These are phyloP conservation scores for Incurvaria masculella DNA, from an alignment of 2,888 invertebrate species.

Conservation along the genomic window DNA sequence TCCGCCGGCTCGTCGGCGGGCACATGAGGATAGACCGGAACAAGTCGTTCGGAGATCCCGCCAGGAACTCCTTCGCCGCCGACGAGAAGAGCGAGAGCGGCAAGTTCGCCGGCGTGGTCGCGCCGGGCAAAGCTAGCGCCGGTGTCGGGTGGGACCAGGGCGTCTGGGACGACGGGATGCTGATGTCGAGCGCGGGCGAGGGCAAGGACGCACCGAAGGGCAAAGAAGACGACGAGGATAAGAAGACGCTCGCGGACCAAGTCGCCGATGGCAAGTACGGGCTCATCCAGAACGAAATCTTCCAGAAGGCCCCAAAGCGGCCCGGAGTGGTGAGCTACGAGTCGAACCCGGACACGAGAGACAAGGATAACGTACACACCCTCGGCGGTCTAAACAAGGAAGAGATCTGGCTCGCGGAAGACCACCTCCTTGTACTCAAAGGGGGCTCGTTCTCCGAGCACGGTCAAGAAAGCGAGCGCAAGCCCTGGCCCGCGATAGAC, in stretches of 20 bases:
- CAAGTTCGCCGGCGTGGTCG: conserved; percentile 37
- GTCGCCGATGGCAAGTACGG: conserved; percentile 90
- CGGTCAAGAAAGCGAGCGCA: conserved; percentile 40
- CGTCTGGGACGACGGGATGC: conserved; percentile 64
- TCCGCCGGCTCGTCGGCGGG: conserved; percentile 67
- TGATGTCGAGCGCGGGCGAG: conserved; percentile 67
- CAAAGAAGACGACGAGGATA: conserved; percentile 58
- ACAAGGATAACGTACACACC: conserved; percentile 74
- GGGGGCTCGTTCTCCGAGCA: conserved; percentile 70
- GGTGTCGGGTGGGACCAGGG: conserved; percentile 50
- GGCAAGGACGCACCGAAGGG: conserved; percentile 55
- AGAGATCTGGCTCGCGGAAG: conserved; percentile 89
- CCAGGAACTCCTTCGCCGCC: conserved; percentile 40
- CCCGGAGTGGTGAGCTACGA: conserved; percentile 83
- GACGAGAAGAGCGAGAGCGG: conserved; percentile 39
- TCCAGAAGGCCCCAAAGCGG: conserved; percentile 64
- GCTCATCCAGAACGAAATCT: conserved; percentile 81
- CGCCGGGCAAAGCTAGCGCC: conserved; percentile 47
- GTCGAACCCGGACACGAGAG: conserved; percentile 71
- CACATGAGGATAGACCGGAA: conserved; percentile 55
- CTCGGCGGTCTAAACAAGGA: conserved; percentile 79
- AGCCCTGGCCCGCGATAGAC: conserved; percentile 78
- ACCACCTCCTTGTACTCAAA: conserved; percentile 77
- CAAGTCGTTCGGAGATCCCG: conserved; percentile 34
- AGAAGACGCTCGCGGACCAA: conserved; percentile 84